Evolutionary conservation across 37 sponge, comb jelly and placozoan genomes (phyloP).

Genomic region (Hexactinellida sp.): DNA sequence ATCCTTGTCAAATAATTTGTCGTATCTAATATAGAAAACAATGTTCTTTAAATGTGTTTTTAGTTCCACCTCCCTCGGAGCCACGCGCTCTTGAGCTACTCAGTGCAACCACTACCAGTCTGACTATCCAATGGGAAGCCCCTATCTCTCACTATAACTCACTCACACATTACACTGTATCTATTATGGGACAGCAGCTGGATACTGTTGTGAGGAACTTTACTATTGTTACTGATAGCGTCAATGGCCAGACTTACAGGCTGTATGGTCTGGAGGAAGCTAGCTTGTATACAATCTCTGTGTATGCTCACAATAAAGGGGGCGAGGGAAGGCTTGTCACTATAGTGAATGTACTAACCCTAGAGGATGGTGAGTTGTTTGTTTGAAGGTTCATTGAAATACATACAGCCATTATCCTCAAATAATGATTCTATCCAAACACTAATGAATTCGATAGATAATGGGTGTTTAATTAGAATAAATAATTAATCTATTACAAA

Average conservation of each 20-base stretch:
- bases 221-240: background rate
- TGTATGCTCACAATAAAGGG: background rate
- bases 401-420: too few species aligned
- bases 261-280: background rate
- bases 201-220: background rate
- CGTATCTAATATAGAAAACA: too few species aligned
- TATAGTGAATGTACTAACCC: background rate
- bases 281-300: background rate
- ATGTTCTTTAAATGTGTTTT: too few species aligned
- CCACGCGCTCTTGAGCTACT: background rate
- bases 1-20: too few species aligned
- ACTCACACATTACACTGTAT: background rate
- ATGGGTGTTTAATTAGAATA: too few species aligned
- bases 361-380: background rate
- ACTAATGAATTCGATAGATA: too few species aligned
- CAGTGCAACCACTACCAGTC: background rate
- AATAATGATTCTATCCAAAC: too few species aligned
- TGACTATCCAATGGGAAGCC: background rate
- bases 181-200: background rate
- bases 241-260: background rate
- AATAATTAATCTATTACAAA: too few species aligned
- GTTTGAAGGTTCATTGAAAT: too few species aligned
- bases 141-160: background rate
- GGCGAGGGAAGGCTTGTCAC: background rate
- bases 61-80: background rate